Percentiles rank a stretch among this genome's conserved stretches.
Conservation (phyloP, 2,888 invertebrate genomes). For the Dascillus cervinus region DNA sequence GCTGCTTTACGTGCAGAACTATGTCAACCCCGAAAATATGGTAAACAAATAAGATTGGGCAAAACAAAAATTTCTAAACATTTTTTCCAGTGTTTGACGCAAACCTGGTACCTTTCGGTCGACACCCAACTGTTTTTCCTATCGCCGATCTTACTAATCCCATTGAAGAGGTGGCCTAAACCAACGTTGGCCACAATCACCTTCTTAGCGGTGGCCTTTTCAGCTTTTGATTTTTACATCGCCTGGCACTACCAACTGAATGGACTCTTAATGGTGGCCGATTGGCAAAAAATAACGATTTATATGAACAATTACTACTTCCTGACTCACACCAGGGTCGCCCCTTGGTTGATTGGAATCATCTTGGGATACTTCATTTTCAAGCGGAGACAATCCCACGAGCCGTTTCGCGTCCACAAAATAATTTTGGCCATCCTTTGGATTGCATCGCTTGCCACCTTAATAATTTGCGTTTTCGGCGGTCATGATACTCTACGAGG, state of each 20-base stretch:
- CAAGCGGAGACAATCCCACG: neutral
- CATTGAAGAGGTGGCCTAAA: conserved; percentile 16
- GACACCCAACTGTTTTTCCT: conserved; percentile 51
- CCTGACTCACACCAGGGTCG: neutral
- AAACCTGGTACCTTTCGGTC: conserved; percentile 52
- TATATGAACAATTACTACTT: no score
- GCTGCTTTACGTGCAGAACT: conserved; percentile 40
- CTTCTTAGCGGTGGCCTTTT: conserved; percentile 1
- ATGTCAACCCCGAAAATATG: conserved; percentile 23
- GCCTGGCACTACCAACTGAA: conserved; percentile 5
- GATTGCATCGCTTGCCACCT: neutral
- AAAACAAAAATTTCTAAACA: conserved; percentile 39
- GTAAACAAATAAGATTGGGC: conserved; percentile 21
- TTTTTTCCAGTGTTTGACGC: conserved; percentile 42
- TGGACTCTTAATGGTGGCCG: neutral
- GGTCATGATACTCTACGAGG: neutral
- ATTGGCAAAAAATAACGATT: neutral
- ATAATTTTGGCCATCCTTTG: neutral
- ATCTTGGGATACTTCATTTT: neutral
- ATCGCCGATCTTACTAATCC: conserved; percentile 41
- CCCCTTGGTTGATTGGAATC: neutral
- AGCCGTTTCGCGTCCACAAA: no score
- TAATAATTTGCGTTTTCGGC: neutral
- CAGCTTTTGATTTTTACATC: conserved; percentile 2
- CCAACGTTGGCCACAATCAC: conserved; percentile 6